Base-by-base conservation (phyloP, 2,888 invertebrate genomes). In the Platycheirus albimanus region DNA sequence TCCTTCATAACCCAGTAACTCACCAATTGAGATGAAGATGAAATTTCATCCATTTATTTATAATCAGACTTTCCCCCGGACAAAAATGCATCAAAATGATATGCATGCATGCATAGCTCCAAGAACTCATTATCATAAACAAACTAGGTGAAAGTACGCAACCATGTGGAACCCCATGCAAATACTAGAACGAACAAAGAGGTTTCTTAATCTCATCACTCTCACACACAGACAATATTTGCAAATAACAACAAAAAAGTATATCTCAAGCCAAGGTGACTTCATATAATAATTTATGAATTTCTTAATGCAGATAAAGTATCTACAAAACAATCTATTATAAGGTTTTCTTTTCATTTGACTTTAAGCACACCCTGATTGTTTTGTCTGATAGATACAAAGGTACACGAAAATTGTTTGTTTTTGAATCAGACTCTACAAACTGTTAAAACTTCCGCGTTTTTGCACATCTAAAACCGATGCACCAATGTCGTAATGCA, bases 151-250 rank as follows among this genome's bases (percentile, higher is more conserved):
- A 77, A 77, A 77, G 76, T 70, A 47, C 11, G 52, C 76, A 70
- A 38, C 76, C 76, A 70, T 77, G 70, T 70, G 70, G 76, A 77
- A 77, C 76, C 47, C 63, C 70, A 77, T 69, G 61, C 51, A 71
- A 72, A 72, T 64, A 56, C 15, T 47, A 69, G 56, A 56, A 66
- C 17, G 56, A 56, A 69, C 47, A 28, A 56, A 36, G 19, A 8
- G 13, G 47, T 47, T 54, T 4, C 20, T 58, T 41, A 7, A 3
- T 43, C 28, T 41, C 24, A 6, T 41, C 4, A 1, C 7, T 13
- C 0, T 41, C 7, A 1, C 4, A 6, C 0, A 13, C 36, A 7
- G 7, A 33, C 20, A n/a, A n/a, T 1, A 38, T 56, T 56, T 56
- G 54, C 54, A 56, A 19, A n/a, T 41, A 28, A 45, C 30, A 13